Evolutionary conservation across 2,888 invertebrate species (phyloP).

Genomic region (Coenonympha glycerion): DNA sequence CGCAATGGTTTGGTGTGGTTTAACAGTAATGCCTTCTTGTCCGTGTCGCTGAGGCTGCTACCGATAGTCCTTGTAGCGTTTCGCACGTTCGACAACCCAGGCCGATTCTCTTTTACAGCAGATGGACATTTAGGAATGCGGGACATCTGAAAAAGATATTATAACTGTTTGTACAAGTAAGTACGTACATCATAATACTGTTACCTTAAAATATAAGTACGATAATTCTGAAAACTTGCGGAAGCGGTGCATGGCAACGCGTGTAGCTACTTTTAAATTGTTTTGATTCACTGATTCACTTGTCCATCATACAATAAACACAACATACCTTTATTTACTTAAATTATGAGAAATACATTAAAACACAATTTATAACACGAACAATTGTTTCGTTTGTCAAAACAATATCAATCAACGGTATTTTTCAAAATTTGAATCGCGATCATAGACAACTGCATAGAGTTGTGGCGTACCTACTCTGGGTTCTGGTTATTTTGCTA

Average conservation of each 20-base stretch:
- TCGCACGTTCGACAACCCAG: constrained; percentile 44
- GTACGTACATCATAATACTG: not conserved
- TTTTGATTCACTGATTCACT: not conserved
- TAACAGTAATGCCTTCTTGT: constrained; percentile 55
- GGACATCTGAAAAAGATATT: constrained; percentile 56
- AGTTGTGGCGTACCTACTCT: not conserved
- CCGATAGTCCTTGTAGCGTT: constrained; percentile 44
- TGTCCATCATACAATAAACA: not conserved
- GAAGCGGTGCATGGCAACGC: not conserved
- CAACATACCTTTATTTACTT: constrained; percentile 8
- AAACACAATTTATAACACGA: constrained; percentile 10
- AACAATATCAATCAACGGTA: constrained; percentile 36
- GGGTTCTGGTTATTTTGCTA: not conserved
- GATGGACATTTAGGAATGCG: constrained; percentile 63
- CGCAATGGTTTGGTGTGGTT: constrained; percentile 60
- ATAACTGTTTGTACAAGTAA: not conserved
- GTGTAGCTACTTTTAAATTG: too few species aligned
- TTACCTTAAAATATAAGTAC: not conserved
- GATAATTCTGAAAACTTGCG: too few species aligned
- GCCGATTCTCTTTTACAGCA: constrained; percentile 57
- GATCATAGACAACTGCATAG: not conserved
- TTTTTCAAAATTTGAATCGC: constrained; percentile 41
- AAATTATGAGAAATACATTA: constrained; percentile 10
- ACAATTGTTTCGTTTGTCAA: constrained; percentile 30
- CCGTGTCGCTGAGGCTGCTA: constrained; percentile 57